Base-by-base conservation (phyloP, 2,888 invertebrate species). In the Ophioninae sp. region DNA sequence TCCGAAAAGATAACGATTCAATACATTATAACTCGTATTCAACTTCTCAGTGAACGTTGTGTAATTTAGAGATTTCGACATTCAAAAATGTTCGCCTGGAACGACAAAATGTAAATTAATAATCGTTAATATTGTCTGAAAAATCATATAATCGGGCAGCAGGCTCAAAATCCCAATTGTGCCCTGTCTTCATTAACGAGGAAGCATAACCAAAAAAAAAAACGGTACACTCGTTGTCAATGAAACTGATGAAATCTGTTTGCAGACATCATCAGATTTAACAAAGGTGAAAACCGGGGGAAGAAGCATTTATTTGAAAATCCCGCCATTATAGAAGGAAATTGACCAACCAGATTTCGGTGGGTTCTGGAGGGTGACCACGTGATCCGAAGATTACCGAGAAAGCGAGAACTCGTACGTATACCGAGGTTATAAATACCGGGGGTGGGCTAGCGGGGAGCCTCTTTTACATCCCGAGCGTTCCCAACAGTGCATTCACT, bases 401-500 rank as follows among this genome's bases (percentile, higher is more conserved):
- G 74, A 39, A 73, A 63, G 37, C 71, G 77, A 78, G 58, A 59
- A 71, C 30, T 74, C 85, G 85, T 85, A 72, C 82, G 79, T 84
- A 69, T 71, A 86, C 93, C 94, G 94, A 94, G 94, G 93, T 95
- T 95, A 95, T 96, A 96, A 95, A 95, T 95, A 95, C 93, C 93
- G 93, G 94, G 93, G 94, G 93, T 93, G 93, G 85, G 92, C 91
- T 91, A 92, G 93, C 93, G 93, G 93, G 92, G 93, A 94, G 94
- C 94, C 96, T 96, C 96, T 96, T 96, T 96, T 95, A 88, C 89
- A 89, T 90, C 84, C 95, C 95, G 95, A 95, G 95, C 91, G 92
- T 91, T 90, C 89, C 89, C 88, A 77, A 81, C 85, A 81, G 82
- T 85, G 82, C 77, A 84, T 87, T 86, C 86, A 86, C 86, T 89